Evolutionary conservation across 2,113 vertebrate genomes (phyloP), one percentile per base, ranked within the genome.

Genomic region (Megalops atlanticus): DNA sequence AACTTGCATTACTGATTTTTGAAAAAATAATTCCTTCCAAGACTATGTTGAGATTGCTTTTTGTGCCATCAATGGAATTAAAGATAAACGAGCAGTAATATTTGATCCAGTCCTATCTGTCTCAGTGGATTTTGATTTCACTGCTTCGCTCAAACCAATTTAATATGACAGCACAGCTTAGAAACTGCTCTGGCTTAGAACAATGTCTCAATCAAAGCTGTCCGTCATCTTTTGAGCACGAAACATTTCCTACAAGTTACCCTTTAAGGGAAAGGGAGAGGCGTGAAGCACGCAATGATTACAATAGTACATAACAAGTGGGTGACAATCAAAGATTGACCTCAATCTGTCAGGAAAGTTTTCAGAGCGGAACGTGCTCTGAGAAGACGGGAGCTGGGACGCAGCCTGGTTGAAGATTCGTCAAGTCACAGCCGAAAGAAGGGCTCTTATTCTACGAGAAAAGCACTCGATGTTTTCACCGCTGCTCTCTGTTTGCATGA

Each of bases 181-280:
- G 78, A 70, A 81, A 76, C 72, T 43, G 15, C 80, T 69, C 79
- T 83, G 39, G 45, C 76, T 74, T 8, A 82, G 75, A 85, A 79
- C 69, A 76, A 88, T 31, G 80, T 81, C 86, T 86, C 88, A 88
- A 88, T 90, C 87, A 87, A 90, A 91, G 81, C 82, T 76, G 69
- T 39, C 58, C 78, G 84, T n/a, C 41, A 35, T 47, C 76, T 84
- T 71, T 39, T 81, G 12, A 64, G 82, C 84, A 81, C 64, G 21
- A 70, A 58, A 82, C 72, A 73, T 43, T 81, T 41, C 72, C 78
- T 83, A 80, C 78, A 74, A 83, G 74, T 27, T 10, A 54, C 72
- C 76, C 43, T n/a, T 38, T 11, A 47, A 74, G 54, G 68, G 83
- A 82, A 64, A 41, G 71, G 52, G 40, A 64, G 81, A 76, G 79